phyloP scores from a whole-genome alignment of 2,113 vertebrate species.

The Merops nubicus region DNA sequence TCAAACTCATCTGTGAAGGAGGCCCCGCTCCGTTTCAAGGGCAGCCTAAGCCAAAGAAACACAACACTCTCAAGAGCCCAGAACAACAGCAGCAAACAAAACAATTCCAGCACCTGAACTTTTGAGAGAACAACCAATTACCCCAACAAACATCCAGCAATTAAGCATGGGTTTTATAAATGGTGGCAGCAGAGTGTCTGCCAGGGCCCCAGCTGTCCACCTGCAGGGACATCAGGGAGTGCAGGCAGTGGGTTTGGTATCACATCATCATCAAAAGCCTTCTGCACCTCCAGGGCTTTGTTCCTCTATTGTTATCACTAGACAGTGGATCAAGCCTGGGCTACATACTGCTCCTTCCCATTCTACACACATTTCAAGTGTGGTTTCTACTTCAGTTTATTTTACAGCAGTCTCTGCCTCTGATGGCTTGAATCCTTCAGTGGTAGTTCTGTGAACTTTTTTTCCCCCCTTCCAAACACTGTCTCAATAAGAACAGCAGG shows the following conservation, averaged over 20 bases:
- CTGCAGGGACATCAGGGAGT: rapidly evolving
- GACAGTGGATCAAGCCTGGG: neutral
- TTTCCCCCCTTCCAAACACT: neutral
- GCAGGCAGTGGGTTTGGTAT: neutral
- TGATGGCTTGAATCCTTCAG: neutral
- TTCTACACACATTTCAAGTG: neutral
- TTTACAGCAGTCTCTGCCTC: neutral
- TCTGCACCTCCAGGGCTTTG: neutral
- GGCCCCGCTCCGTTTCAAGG: constrained; percentile 82
- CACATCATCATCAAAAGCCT: neutral
- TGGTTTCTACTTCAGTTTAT: neutral
- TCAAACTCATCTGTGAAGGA: constrained; percentile 81
- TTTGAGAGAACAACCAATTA: neutral
- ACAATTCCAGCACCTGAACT: neutral
- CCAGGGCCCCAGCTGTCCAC: neutral
- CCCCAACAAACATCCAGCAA: neutral
- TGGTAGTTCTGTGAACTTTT: neutral
- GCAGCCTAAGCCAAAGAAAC: constrained; percentile 67
- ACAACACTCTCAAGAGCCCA: neutral
- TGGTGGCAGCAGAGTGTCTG: neutral
- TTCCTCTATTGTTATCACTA: neutral
- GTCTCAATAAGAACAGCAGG: neutral
- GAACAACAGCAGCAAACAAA: rapidly evolving
- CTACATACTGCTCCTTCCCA: neutral
- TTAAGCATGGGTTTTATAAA: neutral